Percentiles rank a stretch among this genome's conserved stretches.
Evolutionary conservation across 2,797 vertebrate species (phyloP).

Genomic region (Chelmon rostratus): DNA sequence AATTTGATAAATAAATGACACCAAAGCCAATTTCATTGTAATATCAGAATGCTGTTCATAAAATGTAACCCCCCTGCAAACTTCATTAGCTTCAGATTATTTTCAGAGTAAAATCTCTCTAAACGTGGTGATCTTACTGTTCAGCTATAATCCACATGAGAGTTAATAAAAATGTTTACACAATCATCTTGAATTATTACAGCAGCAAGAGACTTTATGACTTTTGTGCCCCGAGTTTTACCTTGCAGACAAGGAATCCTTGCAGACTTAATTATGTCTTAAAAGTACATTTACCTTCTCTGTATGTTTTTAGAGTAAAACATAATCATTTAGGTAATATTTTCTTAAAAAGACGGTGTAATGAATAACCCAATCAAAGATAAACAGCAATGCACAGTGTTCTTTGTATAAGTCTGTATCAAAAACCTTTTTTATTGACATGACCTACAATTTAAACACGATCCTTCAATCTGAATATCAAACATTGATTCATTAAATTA

Average conservation of each 20-base stretch:
- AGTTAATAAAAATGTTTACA: not conserved
- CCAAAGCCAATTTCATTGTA: not conserved
- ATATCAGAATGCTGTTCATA: not conserved
- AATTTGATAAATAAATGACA: not conserved
- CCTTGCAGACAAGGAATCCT: not conserved
- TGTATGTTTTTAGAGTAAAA: not conserved
- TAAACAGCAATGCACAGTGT: not conserved
- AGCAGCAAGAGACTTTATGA: not conserved
- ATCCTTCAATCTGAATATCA: conserved; percentile 1
- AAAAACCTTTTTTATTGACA: not conserved
- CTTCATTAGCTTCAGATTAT: too few species aligned
- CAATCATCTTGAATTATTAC: not conserved
- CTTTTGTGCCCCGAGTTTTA: not conserved
- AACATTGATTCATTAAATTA: not conserved
- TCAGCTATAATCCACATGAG: too few species aligned
- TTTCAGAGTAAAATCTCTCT: too few species aligned
- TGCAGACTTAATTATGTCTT: not conserved
- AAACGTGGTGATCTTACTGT: not conserved
- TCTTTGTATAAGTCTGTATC: not conserved
- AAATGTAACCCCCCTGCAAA: not conserved
- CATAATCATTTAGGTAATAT: too few species aligned
- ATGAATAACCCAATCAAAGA: not conserved
- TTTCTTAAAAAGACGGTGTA: not conserved
- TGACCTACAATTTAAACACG: not conserved
- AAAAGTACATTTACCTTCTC: not conserved